These are phyloP conservation scores for Melieria crassipennis DNA, from an alignment of 2,888 invertebrate species.

Conservation along the genomic window DNA sequence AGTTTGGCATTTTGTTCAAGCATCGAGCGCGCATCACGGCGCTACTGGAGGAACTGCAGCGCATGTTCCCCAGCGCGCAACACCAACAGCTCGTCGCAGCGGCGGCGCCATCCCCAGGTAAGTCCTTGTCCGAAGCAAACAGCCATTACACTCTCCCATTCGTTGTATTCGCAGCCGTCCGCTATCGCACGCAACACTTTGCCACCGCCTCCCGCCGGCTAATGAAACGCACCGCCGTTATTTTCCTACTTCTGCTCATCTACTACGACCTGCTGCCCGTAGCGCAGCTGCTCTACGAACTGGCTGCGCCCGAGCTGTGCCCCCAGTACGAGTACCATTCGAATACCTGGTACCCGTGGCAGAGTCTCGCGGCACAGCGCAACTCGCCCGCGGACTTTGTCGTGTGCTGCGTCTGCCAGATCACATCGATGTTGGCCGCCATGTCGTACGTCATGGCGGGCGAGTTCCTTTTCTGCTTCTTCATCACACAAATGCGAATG, in stretches of 20 bases:
- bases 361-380: constrained; percentile 31
- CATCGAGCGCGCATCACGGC: constrained; percentile 1
- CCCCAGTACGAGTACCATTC: constrained; percentile 51
- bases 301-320: constrained; percentile 28
- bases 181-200: constrained; percentile 33
- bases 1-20: constrained; percentile 13
- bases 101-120: constrained; percentile 9
- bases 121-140: too few relatives aligned
- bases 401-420: constrained; percentile 43
- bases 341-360: constrained; percentile 61
- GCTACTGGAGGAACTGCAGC: constrained; percentile 31
- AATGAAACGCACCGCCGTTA: constrained; percentile 43
- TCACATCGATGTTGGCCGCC: constrained; percentile 28
- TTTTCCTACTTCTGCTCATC: constrained; percentile 39
- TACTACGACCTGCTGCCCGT: constrained; percentile 52
- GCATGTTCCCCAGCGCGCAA: constrained; percentile 35
- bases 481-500: constrained; percentile 52
- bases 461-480: constrained; percentile 52
- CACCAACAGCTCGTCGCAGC: constrained; percentile 23
- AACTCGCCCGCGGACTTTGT: constrained; percentile 41
- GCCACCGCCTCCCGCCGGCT: constrained; percentile 37
- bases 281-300: constrained; percentile 44
- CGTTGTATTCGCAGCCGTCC: not conserved
- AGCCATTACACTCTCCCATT: not conserved
- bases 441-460: constrained; percentile 46